Conservation (phyloP, 2,888 invertebrate species). For the Leptinotarsa tumamoca region DNA sequence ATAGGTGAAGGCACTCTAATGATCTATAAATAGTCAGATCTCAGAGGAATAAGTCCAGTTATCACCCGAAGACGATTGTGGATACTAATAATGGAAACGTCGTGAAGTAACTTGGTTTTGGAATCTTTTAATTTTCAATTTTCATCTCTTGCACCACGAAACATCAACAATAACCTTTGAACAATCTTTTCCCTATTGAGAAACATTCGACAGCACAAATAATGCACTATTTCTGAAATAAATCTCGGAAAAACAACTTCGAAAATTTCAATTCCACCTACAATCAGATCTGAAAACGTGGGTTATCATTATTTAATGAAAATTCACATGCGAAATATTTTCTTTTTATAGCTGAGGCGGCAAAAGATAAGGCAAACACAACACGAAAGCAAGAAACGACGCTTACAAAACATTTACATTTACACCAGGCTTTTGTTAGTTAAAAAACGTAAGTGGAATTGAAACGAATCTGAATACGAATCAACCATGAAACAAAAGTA, state of each 20-base stretch:
- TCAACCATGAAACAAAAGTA: too few relatives aligned
- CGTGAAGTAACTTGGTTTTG: too few relatives aligned
- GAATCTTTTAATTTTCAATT: too few relatives aligned
- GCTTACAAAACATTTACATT: background rate
- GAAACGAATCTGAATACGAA: background rate
- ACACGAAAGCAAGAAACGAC: slow-evolving; percentile 13
- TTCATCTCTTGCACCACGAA: too few relatives aligned
- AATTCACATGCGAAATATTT: slow-evolving; percentile 15
- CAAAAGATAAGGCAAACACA: slow-evolving; percentile 4
- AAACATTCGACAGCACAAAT: background rate
- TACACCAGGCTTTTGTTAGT: background rate
- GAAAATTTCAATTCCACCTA: slow-evolving; percentile 5
- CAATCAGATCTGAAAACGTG: slow-evolving; percentile 3
- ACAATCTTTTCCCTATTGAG: background rate
- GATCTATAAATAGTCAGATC: too few relatives aligned
- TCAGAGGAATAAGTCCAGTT: too few relatives aligned
- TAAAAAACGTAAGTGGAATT: background rate
- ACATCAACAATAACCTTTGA: too few relatives aligned
- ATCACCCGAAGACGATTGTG: too few relatives aligned
- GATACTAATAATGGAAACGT: too few relatives aligned
- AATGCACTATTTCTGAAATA: background rate
- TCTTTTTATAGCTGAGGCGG: slow-evolving; percentile 13
- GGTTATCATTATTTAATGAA: slow-evolving; percentile 14
- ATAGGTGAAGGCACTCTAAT: too few relatives aligned
- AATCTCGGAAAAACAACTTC: slow-evolving; percentile 1